Conservation (phyloP, 2,797 vertebrate genomes). For the Amblyraja radiata region DNA sequence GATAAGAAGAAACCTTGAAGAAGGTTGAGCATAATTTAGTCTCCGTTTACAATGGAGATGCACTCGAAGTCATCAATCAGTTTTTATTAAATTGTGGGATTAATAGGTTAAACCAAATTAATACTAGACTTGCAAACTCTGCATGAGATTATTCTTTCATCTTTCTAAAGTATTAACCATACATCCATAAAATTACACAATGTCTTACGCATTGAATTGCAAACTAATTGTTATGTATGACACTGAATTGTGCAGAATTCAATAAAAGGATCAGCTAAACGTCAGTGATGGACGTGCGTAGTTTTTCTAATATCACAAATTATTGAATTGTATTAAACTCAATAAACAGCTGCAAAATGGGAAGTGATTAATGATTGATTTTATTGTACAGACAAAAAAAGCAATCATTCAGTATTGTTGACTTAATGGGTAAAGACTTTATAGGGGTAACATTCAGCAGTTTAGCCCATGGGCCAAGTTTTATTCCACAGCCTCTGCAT, state of each 20-base stretch:
- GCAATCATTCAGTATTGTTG: background rate
- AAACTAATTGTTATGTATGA: background rate
- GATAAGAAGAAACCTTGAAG: background rate
- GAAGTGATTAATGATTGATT: background rate
- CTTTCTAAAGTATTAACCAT: background rate
- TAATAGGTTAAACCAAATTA: background rate
- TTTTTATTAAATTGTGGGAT: conserved; percentile 13
- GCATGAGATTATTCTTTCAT: background rate
- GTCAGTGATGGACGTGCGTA: background rate
- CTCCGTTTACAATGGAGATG: background rate
- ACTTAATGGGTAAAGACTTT: background rate
- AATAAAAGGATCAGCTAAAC: background rate
- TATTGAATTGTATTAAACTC: background rate
- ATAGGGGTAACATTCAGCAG: background rate
- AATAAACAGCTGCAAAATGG: background rate
- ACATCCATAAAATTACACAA: background rate
- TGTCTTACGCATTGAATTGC: background rate
- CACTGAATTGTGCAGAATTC: background rate
- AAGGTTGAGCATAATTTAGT: background rate
- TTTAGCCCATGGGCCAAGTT: background rate
- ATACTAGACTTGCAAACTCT: conserved; percentile 13
- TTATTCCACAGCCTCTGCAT: background rate
- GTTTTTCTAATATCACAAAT: background rate
- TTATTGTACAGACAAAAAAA: background rate
- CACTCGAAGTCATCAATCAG: background rate